A percentile compares a stretch with the other conserved stretches of the same genome.
Conservation (phyloP, 2,888 invertebrate genomes). For the Microplitis manilae region DNA sequence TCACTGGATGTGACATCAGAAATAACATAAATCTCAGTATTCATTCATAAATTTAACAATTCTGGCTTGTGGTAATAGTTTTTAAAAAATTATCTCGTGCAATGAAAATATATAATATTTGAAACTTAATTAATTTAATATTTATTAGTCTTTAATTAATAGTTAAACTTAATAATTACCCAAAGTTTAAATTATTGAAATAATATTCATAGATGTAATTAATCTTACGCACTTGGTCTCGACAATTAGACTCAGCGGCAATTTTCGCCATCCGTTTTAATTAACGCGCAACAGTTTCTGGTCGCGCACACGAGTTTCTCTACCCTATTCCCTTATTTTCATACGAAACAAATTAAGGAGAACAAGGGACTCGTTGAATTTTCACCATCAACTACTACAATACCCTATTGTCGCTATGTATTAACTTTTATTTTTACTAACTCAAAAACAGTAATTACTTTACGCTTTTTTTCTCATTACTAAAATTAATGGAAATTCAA, state of each 20-base stretch:
- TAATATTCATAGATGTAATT: conserved; percentile 15
- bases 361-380: conserved; percentile 5
- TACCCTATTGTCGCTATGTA: conserved; percentile 45
- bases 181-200: conserved; percentile 3
- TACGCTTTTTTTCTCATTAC: neutral
- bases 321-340: neutral
- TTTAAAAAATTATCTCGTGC: neutral
- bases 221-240: conserved; percentile 18
- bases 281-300: conserved; percentile 6
- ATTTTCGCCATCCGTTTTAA: conserved; percentile 11
- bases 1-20: conserved; percentile 12
- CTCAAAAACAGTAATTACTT: neutral
- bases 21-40: neutral
- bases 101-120: too few species aligned
- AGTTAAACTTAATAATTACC: neutral
- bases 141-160: neutral
- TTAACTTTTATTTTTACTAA: conserved; percentile 42
- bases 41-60: conserved; percentile 8
- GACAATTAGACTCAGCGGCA: conserved; percentile 13
- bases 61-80: neutral
- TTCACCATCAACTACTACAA: conserved; percentile 45
- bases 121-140: too few species aligned
- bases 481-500: too few species aligned
- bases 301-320: conserved; percentile 1
- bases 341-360: conserved; percentile 15